phyloP scores from a whole-genome alignment of 1,140 invertebrate genomes.

The Chironomus striatipennis region DNA sequence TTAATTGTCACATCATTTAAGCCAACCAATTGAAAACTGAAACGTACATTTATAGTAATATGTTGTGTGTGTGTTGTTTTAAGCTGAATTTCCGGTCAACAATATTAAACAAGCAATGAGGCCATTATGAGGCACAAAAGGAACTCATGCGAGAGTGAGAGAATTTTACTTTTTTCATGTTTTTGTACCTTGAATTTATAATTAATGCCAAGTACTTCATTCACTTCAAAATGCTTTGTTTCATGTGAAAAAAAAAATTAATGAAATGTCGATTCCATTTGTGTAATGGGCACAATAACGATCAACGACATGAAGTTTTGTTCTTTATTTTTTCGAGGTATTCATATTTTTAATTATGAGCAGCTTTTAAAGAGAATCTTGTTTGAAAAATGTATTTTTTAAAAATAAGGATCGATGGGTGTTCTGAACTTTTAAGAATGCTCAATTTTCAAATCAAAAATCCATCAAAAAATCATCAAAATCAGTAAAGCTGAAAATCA shows the following conservation, averaged over 20 bases:
- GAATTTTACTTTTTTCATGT: constrained; percentile 12
- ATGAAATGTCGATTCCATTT: background rate
- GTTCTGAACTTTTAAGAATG: no score
- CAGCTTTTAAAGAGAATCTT: no score
- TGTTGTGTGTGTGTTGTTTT: constrained; percentile 16
- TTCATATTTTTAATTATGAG: no score
- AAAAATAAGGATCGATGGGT: no score
- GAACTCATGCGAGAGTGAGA: background rate
- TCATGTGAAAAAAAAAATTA: constrained; percentile 9
- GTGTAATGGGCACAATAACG: no score
- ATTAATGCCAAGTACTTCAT: constrained; percentile 17
- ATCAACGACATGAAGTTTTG: background rate
- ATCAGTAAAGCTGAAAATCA: no score
- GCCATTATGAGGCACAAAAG: constrained; percentile 9
- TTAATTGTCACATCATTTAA: constrained; percentile 22
- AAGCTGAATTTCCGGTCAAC: constrained; percentile 19
- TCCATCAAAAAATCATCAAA: no score
- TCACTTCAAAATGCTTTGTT: background rate
- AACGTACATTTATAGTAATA: background rate
- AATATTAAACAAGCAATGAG: background rate
- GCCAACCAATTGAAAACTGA: constrained; percentile 13
- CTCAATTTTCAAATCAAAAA: no score
- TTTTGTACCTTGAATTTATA: constrained; percentile 20
- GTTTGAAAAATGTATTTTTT: no score
- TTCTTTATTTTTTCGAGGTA: no score